These are phyloP conservation scores for Laupala kohalensis DNA, from an alignment of 1,140 invertebrate species.

Conservation along the genomic window DNA sequence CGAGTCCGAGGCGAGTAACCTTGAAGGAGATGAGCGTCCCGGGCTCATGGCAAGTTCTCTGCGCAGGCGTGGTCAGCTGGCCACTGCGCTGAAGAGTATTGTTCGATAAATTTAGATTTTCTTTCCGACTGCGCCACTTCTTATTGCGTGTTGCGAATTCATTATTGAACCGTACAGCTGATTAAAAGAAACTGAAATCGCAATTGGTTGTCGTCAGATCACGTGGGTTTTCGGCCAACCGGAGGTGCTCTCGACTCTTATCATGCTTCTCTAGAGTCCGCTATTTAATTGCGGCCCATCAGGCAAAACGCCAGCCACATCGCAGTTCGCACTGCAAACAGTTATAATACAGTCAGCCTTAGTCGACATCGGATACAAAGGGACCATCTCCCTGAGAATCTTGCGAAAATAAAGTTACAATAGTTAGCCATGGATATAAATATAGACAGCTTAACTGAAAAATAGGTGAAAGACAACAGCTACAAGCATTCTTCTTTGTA, in stretches of 20 bases:
- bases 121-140: background rate
- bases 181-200: background rate
- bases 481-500: background rate
- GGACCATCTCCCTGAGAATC: background rate
- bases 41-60: background rate
- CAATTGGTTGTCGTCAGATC: background rate
- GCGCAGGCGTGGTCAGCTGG: background rate
- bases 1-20: too few relatives aligned
- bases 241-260: background rate
- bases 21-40: too few relatives aligned
- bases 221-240: background rate
- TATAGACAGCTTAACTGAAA: background rate
- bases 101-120: background rate
- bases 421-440: background rate
- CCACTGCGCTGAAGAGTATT: background rate
- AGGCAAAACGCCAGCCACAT: background rate
- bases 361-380: background rate
- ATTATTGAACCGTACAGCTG: background rate
- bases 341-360: background rate
- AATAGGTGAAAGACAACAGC: background rate
- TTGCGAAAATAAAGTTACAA: background rate
- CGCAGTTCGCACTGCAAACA: background rate
- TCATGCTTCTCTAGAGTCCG: background rate
- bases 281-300: background rate
- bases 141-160: background rate